Evolutionary conservation across 2,113 vertebrate species (phyloP).

Genomic region (Bufo gargarizans): DNA sequence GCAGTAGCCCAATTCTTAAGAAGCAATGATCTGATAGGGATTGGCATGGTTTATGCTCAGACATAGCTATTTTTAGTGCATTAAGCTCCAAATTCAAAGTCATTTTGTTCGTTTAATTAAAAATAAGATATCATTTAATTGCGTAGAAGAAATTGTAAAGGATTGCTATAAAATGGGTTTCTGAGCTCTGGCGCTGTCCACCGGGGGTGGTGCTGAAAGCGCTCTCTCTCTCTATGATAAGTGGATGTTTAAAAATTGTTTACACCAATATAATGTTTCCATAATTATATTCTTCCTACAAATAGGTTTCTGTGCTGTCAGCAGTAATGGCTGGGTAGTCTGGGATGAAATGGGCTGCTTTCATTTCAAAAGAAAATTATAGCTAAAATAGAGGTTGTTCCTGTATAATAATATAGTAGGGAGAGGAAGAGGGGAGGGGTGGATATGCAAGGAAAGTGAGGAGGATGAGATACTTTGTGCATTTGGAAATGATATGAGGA

Average conservation of each 20-base stretch:
- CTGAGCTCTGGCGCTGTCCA: constrained; percentile 25
- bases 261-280: constrained; percentile 42
- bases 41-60: constrained; percentile 37
- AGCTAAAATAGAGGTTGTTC: constrained; percentile 37
- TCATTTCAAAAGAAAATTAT: constrained; percentile 42
- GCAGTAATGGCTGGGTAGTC: constrained; percentile 44
- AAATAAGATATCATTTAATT: constrained; percentile 50
- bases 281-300: constrained; percentile 37
- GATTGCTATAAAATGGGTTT: not conserved
- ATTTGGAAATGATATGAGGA: not conserved
- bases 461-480: not conserved
- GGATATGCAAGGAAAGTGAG: not conserved
- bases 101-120: constrained; percentile 46
- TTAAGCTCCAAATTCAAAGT: constrained; percentile 32
- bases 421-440: not conserved
- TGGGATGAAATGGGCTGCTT: constrained; percentile 24
- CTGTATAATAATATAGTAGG: constrained; percentile 41
- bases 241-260: constrained; percentile 38
- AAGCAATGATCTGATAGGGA: constrained; percentile 21
- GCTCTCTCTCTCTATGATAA: constrained; percentile 28
- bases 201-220: constrained; percentile 23
- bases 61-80: constrained; percentile 19
- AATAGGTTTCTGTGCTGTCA: constrained; percentile 35
- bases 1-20: not conserved
- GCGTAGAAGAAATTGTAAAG: constrained; percentile 17